Evolutionary conservation across 2,888 invertebrate genomes (phyloP).

Genomic region (Cyclophora punctaria): DNA sequence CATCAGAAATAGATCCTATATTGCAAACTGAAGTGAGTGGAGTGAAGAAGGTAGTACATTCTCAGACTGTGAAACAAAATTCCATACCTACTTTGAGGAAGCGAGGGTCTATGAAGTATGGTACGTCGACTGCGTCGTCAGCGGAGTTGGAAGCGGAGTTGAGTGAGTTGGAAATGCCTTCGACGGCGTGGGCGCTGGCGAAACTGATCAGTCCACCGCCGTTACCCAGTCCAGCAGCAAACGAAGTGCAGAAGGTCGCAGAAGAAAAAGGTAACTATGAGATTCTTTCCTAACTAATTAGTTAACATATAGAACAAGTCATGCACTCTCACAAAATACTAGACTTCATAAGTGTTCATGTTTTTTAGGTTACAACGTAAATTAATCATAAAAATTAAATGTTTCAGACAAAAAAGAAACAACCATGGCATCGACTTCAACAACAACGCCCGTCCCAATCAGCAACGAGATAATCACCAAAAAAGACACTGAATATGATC

Average conservation of each 20-base stretch:
- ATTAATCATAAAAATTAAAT: no score
- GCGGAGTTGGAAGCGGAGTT: constrained; percentile 36
- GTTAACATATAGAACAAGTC: no score
- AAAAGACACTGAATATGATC: constrained; percentile 42
- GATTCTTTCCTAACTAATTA: no score
- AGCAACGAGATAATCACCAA: constrained; percentile 48
- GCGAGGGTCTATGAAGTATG: constrained; percentile 65
- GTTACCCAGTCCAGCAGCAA: constrained; percentile 42
- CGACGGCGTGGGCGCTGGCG: constrained; percentile 71
- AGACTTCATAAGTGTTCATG: no score
- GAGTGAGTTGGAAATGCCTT: constrained; percentile 60
- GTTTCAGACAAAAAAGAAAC: constrained; percentile 54
- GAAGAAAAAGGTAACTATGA: constrained; percentile 44
- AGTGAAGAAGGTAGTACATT: constrained; percentile 54
- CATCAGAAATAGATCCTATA: constrained; percentile 69
- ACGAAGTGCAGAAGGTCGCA: constrained; percentile 61
- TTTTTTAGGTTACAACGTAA: no score
- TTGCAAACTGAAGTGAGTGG: constrained; percentile 55
- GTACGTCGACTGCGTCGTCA: constrained; percentile 42
- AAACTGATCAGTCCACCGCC: constrained; percentile 59
- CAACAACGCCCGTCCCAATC: constrained; percentile 30
- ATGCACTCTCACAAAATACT: no score
- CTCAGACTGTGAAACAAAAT: constrained; percentile 59
- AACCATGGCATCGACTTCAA: constrained; percentile 30
- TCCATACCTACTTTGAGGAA: constrained; percentile 66